A percentile compares a stretch with the other conserved stretches of the same genome.
These are phyloP conservation scores for Dendropsophus ebraccatus DNA, from an alignment of 2,113 vertebrate species.

Conservation along the genomic window DNA sequence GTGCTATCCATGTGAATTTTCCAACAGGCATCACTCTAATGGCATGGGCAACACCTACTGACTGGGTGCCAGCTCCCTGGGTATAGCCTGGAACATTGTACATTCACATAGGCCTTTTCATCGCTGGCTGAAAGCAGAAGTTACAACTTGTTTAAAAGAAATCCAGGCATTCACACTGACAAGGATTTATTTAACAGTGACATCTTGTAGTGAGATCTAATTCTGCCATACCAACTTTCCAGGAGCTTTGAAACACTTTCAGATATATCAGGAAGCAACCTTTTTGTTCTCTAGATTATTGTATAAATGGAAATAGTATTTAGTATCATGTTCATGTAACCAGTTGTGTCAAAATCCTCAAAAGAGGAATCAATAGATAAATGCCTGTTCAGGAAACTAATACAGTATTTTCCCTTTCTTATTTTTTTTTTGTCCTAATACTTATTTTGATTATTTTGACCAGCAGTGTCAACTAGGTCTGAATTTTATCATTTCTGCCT, in stretches of 20 bases:
- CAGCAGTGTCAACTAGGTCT: too few species aligned
- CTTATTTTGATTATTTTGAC: too few species aligned
- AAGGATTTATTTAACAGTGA: not conserved
- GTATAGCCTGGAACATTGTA: not conserved
- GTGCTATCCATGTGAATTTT: constrained; percentile 44
- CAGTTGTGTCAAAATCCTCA: too few species aligned
- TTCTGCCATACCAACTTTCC: not conserved
- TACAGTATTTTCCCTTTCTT: too few species aligned
- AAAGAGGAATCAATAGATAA: too few species aligned
- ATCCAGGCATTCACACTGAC: not conserved
- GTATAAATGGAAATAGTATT: not conserved
- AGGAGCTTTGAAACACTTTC: too few species aligned
- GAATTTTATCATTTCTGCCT: too few species aligned
- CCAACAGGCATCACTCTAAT: constrained; percentile 31
- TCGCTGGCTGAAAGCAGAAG: not conserved
- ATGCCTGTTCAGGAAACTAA: too few species aligned
- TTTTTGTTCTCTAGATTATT: not conserved
- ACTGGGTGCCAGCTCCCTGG: constrained; percentile 14
- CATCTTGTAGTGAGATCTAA: not conserved
- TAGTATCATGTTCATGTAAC: too few species aligned
- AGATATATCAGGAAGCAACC: too few species aligned
- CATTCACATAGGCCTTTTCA: constrained; percentile 1
- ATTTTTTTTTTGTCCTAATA: too few species aligned
- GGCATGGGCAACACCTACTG: constrained; percentile 39
- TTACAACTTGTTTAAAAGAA: not conserved